A percentile compares a stretch with the other conserved stretches of the same genome.
Conservation (phyloP, 2,888 invertebrate genomes). For the Mystacides longicornis region DNA sequence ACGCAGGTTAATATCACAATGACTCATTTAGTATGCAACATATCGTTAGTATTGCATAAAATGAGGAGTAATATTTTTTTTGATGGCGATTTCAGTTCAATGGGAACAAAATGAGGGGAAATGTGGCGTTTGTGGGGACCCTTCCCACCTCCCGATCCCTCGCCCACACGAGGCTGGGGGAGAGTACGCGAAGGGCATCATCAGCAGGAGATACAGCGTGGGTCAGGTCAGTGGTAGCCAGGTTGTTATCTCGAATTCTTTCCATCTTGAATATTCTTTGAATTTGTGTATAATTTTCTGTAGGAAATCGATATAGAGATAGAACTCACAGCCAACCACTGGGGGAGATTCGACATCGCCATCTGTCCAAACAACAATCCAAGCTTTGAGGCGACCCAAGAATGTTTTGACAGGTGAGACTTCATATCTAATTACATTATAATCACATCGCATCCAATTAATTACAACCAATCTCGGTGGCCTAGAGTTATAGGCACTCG, state of each 20-base stretch:
- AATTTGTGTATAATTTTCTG: conserved; percentile 12
- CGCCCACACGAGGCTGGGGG: conserved; percentile 88
- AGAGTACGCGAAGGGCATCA: conserved; percentile 77
- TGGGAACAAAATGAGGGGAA: conserved; percentile 80
- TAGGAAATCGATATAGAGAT: conserved; percentile 79
- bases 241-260: too few species aligned
- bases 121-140: conserved; percentile 88
- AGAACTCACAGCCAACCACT: conserved; percentile 84
- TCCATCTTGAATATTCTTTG: background rate
- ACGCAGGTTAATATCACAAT: conserved; percentile 76
- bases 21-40: too few species aligned
- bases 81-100: conserved; percentile 68
- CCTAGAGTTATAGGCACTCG: too few species aligned
- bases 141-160: conserved; percentile 61
- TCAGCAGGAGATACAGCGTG: conserved; percentile 70
- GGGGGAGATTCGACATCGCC: conserved; percentile 77
- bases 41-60: too few species aligned
- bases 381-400: conserved; percentile 66
- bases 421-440: background rate
- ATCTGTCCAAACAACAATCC: conserved; percentile 83
- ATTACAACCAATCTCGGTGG: too few species aligned
- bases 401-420: conserved; percentile 69
- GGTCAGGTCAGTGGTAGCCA: conserved; percentile 74
- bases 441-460: background rate
- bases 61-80: too few species aligned